Conservation (phyloP, 2,113 vertebrate genomes). For the Bucco capensis region DNA sequence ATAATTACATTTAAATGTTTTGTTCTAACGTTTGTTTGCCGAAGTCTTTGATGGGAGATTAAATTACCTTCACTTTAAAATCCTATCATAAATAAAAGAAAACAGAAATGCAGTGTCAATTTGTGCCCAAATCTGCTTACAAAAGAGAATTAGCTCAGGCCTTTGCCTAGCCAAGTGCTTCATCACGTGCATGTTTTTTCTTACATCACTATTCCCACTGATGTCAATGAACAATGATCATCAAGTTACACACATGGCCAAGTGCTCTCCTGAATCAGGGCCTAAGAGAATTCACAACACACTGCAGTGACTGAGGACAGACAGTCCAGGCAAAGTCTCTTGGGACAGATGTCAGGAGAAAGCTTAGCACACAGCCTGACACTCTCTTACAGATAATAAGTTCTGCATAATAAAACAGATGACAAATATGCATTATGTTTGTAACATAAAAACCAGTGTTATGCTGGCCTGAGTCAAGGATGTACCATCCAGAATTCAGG, state of each 20-base stretch:
- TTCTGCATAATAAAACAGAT: background rate
- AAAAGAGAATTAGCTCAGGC: slow-evolving; percentile 34
- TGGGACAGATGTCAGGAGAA: background rate
- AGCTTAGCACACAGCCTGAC: background rate
- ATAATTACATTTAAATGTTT: slow-evolving; percentile 49
- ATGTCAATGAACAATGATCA: background rate
- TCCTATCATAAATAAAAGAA: slow-evolving; percentile 52
- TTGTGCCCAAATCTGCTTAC: slow-evolving; percentile 51
- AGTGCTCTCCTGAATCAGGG: background rate
- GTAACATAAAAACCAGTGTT: background rate
- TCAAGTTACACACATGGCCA: background rate
- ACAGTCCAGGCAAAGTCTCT: background rate
- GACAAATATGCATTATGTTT: background rate
- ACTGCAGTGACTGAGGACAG: background rate
- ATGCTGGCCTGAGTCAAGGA: background rate
- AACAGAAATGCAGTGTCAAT: slow-evolving; percentile 39
- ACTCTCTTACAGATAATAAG: background rate
- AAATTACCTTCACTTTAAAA: slow-evolving; percentile 39
- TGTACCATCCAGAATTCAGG: background rate
- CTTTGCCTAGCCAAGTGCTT: slow-evolving; percentile 11
- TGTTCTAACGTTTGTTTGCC: slow-evolving; percentile 12
- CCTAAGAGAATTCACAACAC: background rate
- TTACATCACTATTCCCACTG: slow-evolving; percentile 36
- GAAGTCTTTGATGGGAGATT: slow-evolving; percentile 57
- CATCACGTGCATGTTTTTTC: slow-evolving; percentile 21